These are phyloP conservation scores for Coluber constrictor DNA, from an alignment of 2,797 vertebrate genomes.

Conservation along the genomic window DNA sequence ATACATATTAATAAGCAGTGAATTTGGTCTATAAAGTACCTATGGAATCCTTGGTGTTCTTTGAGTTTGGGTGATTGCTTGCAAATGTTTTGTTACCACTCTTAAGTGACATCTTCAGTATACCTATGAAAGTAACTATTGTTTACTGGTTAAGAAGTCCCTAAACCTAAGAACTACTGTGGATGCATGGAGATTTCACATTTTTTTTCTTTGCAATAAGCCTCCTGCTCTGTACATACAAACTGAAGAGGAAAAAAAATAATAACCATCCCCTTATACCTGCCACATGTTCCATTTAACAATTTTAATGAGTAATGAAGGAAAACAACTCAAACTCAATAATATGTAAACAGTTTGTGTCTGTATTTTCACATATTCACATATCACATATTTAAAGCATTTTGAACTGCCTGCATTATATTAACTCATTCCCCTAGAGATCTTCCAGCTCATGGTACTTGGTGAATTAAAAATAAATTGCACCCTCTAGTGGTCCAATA, in stretches of 20 bases:
- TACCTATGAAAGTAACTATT: not conserved
- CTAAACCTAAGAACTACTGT: not conserved
- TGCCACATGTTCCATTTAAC: not conserved
- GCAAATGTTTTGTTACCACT: not conserved
- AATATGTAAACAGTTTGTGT: not conserved
- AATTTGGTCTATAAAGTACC: not conserved
- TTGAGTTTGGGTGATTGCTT: not conserved
- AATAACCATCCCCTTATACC: not conserved
- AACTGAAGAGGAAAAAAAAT: not conserved
- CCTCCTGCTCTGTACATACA: not conserved
- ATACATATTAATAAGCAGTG: not conserved
- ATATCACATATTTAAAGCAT: not conserved
- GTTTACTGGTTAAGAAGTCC: not conserved
- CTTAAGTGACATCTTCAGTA: not conserved
- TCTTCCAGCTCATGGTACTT: not conserved
- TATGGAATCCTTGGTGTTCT: not conserved
- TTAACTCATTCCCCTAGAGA: not conserved
- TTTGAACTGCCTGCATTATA: not conserved
- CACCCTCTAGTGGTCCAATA: slow-evolving; percentile 55
- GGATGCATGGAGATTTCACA: not conserved
- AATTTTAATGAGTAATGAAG: not conserved
- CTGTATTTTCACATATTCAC: not conserved
- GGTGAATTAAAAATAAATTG: slow-evolving; percentile 32
- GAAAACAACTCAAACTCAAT: not conserved
- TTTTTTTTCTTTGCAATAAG: not conserved